These are phyloP conservation scores for Microcebus griseorufus DNA, from an alignment of 2,113 vertebrate genomes.

Conservation along the genomic window DNA sequence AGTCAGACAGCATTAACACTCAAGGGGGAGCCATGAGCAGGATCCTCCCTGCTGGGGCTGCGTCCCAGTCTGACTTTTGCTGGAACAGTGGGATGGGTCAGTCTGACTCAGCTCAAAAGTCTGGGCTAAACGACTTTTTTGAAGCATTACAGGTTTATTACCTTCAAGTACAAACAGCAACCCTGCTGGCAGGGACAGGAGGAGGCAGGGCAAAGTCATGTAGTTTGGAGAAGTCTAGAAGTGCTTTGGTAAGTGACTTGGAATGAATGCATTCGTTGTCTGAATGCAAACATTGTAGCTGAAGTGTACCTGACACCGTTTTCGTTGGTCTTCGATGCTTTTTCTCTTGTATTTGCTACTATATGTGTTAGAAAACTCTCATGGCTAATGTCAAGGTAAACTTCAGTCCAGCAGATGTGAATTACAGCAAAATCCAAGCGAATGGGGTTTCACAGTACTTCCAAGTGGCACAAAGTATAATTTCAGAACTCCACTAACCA, in stretches of 20 bases:
- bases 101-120: constrained; percentile 36
- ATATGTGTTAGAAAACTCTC: constrained; percentile 8
- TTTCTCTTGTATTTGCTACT: background rate
- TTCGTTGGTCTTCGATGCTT: constrained; percentile 23
- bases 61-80: background rate
- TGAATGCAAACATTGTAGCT: constrained; percentile 50
- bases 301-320: background rate
- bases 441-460: constrained; percentile 51
- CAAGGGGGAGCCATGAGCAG: background rate
- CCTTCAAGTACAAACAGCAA: constrained; percentile 72
- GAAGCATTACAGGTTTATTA: constrained; percentile 63
- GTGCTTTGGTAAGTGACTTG: constrained; percentile 71
- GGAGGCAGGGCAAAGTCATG: constrained; percentile 35
- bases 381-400: background rate
- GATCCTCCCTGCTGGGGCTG: background rate
- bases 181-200: constrained; percentile 47
- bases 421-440: constrained; percentile 9
- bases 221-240: constrained; percentile 36
- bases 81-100: background rate
- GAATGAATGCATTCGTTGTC: constrained; percentile 53
- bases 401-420: background rate
- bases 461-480: constrained; percentile 30
- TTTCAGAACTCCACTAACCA: constrained; percentile 23
- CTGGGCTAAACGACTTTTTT: constrained; percentile 26
- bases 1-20: background rate